These are phyloP conservation scores for Drosophila rubida DNA, from an alignment of 2,888 invertebrate genomes.

Conservation along the genomic window DNA sequence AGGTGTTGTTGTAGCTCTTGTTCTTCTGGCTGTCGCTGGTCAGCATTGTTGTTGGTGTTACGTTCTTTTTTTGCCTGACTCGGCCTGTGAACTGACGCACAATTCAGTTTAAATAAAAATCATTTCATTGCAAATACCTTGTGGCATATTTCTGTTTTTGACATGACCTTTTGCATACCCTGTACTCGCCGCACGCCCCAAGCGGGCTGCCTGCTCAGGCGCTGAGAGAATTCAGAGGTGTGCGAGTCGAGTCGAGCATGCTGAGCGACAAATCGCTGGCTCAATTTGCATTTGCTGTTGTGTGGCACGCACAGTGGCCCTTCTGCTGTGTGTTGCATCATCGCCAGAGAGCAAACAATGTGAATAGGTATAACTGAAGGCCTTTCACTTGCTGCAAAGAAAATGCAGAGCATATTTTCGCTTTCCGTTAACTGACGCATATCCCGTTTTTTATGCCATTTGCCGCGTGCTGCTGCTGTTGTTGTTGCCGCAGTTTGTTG, in stretches of 20 bases:
- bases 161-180: constrained; percentile 52
- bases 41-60: constrained; percentile 18
- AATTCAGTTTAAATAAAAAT: constrained; percentile 71
- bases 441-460: neutral
- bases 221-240: neutral
- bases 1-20: constrained; percentile 15
- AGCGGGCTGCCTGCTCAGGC: neutral
- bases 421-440: constrained; percentile 45
- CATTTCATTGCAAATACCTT: constrained; percentile 67
- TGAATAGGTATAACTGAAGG: constrained; percentile 16
- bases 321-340: constrained; percentile 8
- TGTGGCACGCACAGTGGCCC: neutral
- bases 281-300: neutral
- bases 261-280: neutral
- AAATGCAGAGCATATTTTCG: constrained; percentile 61
- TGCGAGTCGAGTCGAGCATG: neutral
- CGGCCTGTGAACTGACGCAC: constrained; percentile 26
- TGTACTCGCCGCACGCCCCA: neutral
- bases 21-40: constrained; percentile 4
- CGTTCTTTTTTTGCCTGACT: constrained; percentile 12
- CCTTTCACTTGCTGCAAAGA: constrained; percentile 54
- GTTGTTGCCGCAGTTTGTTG: constrained; percentile 15
- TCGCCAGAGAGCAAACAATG: constrained; percentile 18
- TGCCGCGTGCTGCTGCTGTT: neutral
- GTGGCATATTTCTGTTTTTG: constrained; percentile 63